Percentiles rank a stretch among this genome's conserved stretches.
These are phyloP conservation scores for Campoletis sonorensis DNA, from an alignment of 1,140 invertebrate genomes.

Conservation along the genomic window DNA sequence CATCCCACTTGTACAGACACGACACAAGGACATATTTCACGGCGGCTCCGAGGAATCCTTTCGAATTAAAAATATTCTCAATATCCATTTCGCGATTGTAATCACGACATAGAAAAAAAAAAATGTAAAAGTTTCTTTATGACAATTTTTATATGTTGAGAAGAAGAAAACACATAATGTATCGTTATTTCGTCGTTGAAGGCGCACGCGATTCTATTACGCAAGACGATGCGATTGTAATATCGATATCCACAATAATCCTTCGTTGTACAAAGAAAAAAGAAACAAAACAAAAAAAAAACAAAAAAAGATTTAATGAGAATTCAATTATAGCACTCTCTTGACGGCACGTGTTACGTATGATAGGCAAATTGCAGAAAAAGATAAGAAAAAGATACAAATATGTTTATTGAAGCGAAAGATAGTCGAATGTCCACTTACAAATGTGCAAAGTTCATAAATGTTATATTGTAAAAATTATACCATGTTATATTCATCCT, in stretches of 20 bases:
- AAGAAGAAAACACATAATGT: neutral
- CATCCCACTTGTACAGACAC: slow-evolving; percentile 50
- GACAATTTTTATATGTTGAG: too few relatives aligned
- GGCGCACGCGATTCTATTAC: neutral
- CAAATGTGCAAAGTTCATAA: slow-evolving; percentile 62
- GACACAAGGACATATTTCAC: slow-evolving; percentile 39
- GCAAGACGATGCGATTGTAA: slow-evolving; percentile 37
- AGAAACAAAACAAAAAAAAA: slow-evolving; percentile 17
- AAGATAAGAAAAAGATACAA: slow-evolving; percentile 10
- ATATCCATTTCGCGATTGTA: neutral
- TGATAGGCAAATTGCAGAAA: slow-evolving; percentile 22
- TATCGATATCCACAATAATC: slow-evolving; percentile 18
- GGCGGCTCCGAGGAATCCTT: slow-evolving; percentile 9
- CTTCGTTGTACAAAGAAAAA: slow-evolving; percentile 24
- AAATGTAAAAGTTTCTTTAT: neutral
- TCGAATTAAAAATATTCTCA: slow-evolving; percentile 17
- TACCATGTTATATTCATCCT: slow-evolving; percentile 52
- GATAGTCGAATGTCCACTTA: slow-evolving; percentile 44
- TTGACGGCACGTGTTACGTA: slow-evolving; percentile 40
- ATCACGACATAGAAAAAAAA: neutral
- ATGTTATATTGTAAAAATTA: slow-evolving; percentile 60
- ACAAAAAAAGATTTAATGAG: slow-evolving; percentile 12
- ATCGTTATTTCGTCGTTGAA: slow-evolving; percentile 28
- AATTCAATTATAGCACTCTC: slow-evolving; percentile 6
- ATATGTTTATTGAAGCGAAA: slow-evolving; percentile 38